Conservation (phyloP, 2,797 vertebrate genomes). For the Pangasius sanitwongsei region DNA sequence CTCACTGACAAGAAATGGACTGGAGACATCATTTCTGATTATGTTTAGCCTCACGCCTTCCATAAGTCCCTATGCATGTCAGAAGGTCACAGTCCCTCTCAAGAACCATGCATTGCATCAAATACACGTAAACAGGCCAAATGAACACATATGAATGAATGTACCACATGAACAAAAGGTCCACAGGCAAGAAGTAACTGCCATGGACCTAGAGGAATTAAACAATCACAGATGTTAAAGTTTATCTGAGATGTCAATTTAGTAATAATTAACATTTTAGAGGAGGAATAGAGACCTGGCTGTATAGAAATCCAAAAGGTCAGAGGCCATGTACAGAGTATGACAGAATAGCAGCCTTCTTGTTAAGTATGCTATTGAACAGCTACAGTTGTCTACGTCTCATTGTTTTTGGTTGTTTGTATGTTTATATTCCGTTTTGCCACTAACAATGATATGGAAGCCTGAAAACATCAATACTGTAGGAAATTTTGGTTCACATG, state of each 20-base stretch:
- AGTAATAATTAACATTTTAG: background rate
- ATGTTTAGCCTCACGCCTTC: background rate
- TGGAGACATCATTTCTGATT: conserved; percentile 32
- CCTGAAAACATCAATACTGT: too few relatives aligned
- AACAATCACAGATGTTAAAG: background rate
- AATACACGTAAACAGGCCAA: too few relatives aligned
- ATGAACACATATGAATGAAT: background rate
- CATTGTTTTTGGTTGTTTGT: too few relatives aligned
- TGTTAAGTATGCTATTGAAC: background rate
- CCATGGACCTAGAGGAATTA: background rate
- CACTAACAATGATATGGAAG: background rate
- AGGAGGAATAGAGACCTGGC: background rate
- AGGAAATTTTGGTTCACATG: background rate
- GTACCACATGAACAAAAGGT: background rate
- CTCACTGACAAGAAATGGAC: conserved; percentile 35
- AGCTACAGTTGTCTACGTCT: background rate
- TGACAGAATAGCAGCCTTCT: background rate
- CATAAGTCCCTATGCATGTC: background rate
- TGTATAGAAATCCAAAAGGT: background rate
- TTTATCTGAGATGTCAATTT: background rate
- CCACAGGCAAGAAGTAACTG: background rate
- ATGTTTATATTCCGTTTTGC: background rate
- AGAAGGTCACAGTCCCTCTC: background rate
- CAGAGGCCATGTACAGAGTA: background rate
- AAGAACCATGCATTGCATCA: background rate